Evolutionary conservation across 2,888 invertebrate genomes (phyloP).

Genomic region (Rhyacophila evoluta): DNA sequence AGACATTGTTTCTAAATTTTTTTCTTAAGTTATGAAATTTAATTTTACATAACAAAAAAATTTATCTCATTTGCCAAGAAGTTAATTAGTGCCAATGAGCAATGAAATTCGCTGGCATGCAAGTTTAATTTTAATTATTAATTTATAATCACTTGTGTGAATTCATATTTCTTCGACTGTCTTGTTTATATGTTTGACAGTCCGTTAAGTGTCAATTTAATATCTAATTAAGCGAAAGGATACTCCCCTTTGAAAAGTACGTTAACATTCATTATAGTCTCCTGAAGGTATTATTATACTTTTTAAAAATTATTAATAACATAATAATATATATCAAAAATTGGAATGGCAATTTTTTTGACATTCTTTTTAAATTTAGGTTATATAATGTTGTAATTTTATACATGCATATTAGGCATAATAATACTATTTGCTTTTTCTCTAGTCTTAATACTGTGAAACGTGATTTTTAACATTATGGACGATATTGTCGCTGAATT

Average conservation of each 20-base stretch:
- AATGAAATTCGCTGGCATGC: background rate
- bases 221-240: background rate
- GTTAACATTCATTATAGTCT: background rate
- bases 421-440: constrained; percentile 52
- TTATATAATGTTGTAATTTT: constrained; percentile 32
- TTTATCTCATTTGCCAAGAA: background rate
- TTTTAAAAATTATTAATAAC: background rate
- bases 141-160: background rate
- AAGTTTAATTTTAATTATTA: background rate
- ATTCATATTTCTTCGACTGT: background rate
- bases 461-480: constrained; percentile 43
- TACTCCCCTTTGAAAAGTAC: background rate
- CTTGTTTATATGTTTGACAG: background rate
- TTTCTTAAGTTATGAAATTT: background rate
- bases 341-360: background rate
- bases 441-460: constrained; percentile 55
- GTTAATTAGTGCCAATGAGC: background rate
- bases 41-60: background rate
- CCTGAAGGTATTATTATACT: background rate
- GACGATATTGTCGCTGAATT: constrained; percentile 25
- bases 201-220: background rate
- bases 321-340: background rate
- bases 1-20: background rate
- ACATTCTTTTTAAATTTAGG: background rate
- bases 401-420: constrained; percentile 42